Conservation (phyloP, 2,797 vertebrate genomes). For the Synanceia verrucosa region DNA sequence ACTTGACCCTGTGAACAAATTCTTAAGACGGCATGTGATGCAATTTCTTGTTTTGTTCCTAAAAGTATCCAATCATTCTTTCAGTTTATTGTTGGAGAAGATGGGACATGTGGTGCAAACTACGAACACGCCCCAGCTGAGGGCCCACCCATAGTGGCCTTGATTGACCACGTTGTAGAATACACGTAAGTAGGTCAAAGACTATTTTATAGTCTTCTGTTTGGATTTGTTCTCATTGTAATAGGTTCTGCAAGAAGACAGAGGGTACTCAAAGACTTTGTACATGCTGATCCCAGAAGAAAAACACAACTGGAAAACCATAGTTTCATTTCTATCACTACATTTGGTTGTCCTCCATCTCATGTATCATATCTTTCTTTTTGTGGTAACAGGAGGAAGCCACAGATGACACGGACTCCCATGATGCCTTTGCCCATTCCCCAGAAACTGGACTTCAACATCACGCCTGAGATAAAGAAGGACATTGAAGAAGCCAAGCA, state of each 20-base stretch:
- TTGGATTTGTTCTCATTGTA: background rate
- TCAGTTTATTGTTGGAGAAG: slow-evolving; percentile 94
- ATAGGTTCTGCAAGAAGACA: background rate
- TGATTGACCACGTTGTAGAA: slow-evolving; percentile 93
- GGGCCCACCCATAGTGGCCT: slow-evolving; percentile 91
- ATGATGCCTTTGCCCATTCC: slow-evolving; percentile 85
- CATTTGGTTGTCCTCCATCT: background rate
- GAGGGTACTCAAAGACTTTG: background rate
- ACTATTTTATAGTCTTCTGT: background rate
- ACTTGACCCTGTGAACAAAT: background rate
- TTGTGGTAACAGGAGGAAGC: slow-evolving; percentile 81
- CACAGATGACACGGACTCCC: slow-evolving; percentile 75
- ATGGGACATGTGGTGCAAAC: slow-evolving; percentile 92
- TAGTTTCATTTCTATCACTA: background rate
- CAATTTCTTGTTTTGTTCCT: background rate
- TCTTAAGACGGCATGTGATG: background rate
- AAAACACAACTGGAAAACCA: too few species aligned
- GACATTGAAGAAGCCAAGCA: slow-evolving; percentile 93
- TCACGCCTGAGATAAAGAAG: slow-evolving; percentile 90
- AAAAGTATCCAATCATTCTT: background rate
- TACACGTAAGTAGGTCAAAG: slow-evolving; percentile 87
- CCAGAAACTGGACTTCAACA: slow-evolving; percentile 90
- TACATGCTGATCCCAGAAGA: background rate
- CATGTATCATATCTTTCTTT: background rate
- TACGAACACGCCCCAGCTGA: slow-evolving; percentile 95